Conservation (phyloP, 2,113 vertebrate genomes). For the Heterotilapia buettikoferi region DNA sequence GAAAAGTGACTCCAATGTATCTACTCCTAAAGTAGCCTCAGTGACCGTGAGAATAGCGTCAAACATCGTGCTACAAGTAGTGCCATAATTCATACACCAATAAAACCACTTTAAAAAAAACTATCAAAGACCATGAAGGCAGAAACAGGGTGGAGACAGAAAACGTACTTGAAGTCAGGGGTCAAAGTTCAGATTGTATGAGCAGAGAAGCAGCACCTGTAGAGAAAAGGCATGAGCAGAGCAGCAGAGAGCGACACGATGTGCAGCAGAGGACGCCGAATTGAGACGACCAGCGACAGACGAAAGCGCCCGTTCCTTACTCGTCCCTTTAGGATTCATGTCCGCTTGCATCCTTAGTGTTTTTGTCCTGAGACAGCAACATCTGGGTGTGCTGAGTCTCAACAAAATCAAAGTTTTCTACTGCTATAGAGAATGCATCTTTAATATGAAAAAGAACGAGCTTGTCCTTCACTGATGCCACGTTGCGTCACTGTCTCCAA, state of each 20-base stretch:
- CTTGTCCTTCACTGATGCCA: not conserved
- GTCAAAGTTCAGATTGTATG: constrained; percentile 51
- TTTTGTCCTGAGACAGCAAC: constrained; percentile 1
- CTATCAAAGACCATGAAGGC: not conserved
- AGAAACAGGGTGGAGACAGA: not conserved
- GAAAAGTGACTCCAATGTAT: not conserved
- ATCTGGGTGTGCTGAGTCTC: constrained; percentile 2
- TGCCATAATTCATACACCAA: not conserved
- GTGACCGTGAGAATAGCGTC: not conserved
- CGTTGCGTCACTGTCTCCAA: not conserved
- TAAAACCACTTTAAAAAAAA: constrained; percentile 17
- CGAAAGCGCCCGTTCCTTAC: not conserved
- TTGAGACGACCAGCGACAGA: not conserved
- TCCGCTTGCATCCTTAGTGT: constrained; percentile 42
- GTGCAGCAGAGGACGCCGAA: not conserved
- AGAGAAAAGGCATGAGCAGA: constrained; percentile 46
- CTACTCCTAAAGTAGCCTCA: not conserved
- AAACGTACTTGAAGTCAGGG: not conserved
- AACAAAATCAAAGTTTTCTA: not conserved
- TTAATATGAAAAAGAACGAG: constrained; percentile 15
- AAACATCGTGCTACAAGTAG: not conserved
- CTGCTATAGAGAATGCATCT: not conserved
- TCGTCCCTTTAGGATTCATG: not conserved
- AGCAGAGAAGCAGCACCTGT: constrained; percentile 63
- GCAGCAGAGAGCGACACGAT: not conserved